Base-by-base conservation (phyloP, 2,888 invertebrate genomes). In the Thereva unica region DNA sequence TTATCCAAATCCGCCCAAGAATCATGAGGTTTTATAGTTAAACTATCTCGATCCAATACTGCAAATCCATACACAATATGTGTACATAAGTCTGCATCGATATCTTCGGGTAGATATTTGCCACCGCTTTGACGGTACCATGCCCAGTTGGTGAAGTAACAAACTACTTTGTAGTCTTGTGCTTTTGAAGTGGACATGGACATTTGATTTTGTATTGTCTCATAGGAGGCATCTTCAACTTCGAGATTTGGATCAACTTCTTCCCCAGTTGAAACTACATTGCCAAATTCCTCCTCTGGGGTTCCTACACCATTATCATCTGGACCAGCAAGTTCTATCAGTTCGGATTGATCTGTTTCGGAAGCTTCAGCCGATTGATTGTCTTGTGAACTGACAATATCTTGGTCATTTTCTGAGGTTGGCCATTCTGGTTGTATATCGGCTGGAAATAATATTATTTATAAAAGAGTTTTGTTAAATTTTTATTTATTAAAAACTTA, bases 61-160 rank as follows among this genome's bases (percentile, higher is more conserved):
- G 94, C 95, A 77, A 95, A 96, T 0, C 95, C 95, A 75, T 95
- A 96, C 9, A 96, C 88, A 66, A 96, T 88, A 76, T 97, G 96
- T 0, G 95, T 93, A 75, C 96, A 97, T 5, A 95, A 84, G 53
- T 90, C 86, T 0, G 91, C 85, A 76, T 95, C 91, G 54, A 95
- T 92, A 75, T 95, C 88, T 69, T 87, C 88, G 0, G 94, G 94
- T 10, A 91, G 79, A 75, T 86, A 94, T 79, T 92, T 92, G 23
- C 92, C 93, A 49, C 86, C 84, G 0, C 89, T 89, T 74, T 91
- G 92, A 71, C 93, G 87, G 80, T 95, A 95, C 93, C 93, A 95
- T 37, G 95, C 93, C 95, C 95, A 95, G 76, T 95, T 95, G 0
- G 94, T 94, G 78, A 93, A 95, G 76, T 95, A 95, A 75, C 95